Conservation (phyloP, 1,140 invertebrate genomes). For the Diorhabda sublineata region DNA sequence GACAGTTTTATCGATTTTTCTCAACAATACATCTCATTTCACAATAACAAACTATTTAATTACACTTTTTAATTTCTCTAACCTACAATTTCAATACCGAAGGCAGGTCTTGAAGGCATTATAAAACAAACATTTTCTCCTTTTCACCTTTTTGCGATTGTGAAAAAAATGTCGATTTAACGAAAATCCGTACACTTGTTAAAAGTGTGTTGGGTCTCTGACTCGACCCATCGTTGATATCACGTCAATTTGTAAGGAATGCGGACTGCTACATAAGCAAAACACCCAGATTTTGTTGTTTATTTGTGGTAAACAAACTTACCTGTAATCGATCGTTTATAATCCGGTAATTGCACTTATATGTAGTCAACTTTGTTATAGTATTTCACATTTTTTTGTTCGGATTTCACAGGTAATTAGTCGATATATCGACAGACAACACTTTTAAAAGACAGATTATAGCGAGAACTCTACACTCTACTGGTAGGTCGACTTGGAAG, state of each 20-base stretch:
- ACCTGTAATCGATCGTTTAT: not conserved
- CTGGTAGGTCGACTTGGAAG: conserved; percentile 31
- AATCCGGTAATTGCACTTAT: conserved; percentile 12
- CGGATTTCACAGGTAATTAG: not conserved
- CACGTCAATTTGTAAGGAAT: conserved; percentile 19
- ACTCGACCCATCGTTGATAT: conserved; percentile 24
- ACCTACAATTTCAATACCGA: too few relatives aligned
- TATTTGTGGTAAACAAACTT: not conserved
- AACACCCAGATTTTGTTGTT: conserved; percentile 15
- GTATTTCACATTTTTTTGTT: conserved; percentile 16
- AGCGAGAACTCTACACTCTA: conserved; percentile 24
- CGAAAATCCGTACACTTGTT: conserved; percentile 3
- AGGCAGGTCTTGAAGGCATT: too few relatives aligned
- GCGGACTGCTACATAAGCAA: conserved; percentile 6
- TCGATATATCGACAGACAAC: not conserved
- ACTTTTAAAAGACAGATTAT: conserved; percentile 19
- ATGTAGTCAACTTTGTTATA: conserved; percentile 14
- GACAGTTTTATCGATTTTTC: too few relatives aligned
- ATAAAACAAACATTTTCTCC: too few relatives aligned
- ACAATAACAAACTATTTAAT: too few relatives aligned
- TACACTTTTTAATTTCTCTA: too few relatives aligned
- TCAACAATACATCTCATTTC: too few relatives aligned
- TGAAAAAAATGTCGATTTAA: not conserved
- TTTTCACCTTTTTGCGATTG: too few relatives aligned
- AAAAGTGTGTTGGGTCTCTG: conserved; percentile 14